These are phyloP conservation scores for Acromyrmex charruanus DNA, from an alignment of 1,140 invertebrate species.

Conservation along the genomic window DNA sequence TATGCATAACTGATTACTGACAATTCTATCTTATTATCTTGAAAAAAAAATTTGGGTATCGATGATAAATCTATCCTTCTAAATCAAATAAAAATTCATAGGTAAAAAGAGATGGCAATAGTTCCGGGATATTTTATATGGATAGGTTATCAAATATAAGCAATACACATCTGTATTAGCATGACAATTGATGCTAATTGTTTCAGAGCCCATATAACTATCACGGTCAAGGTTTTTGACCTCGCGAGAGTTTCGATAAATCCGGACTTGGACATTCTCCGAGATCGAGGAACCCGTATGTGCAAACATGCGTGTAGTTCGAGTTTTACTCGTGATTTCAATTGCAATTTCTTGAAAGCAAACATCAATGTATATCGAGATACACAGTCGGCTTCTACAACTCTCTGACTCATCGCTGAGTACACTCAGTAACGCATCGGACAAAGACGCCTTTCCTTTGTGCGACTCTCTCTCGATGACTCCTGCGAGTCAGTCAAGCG, in stretches of 20 bases:
- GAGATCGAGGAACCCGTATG: not conserved
- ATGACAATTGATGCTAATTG: slow-evolving; percentile 50
- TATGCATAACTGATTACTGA: too few relatives aligned
- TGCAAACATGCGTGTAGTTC: not conserved
- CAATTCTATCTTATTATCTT: not conserved
- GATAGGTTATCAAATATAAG: not conserved
- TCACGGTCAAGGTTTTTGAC: slow-evolving; percentile 56
- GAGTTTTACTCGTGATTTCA: not conserved
- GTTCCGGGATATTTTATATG: not conserved
- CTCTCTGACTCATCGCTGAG: slow-evolving; percentile 21
- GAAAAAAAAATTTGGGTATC: not conserved
- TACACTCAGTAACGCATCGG: not conserved
- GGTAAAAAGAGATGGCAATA: not conserved
- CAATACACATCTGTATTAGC: not conserved
- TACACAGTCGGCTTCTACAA: not conserved
- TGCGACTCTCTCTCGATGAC: not conserved
- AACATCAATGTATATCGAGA: not conserved
- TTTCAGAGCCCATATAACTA: not conserved
- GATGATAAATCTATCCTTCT: not conserved
- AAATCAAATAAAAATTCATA: not conserved
- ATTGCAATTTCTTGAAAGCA: slow-evolving; percentile 2
- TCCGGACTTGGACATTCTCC: not conserved
- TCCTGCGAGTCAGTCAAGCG: slow-evolving; percentile 15
- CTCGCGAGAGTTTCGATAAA: slow-evolving; percentile 19
- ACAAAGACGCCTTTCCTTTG: slow-evolving; percentile 42